Conservation (phyloP, 1,140 invertebrate genomes). For the Caenorhabditis latens region DNA sequence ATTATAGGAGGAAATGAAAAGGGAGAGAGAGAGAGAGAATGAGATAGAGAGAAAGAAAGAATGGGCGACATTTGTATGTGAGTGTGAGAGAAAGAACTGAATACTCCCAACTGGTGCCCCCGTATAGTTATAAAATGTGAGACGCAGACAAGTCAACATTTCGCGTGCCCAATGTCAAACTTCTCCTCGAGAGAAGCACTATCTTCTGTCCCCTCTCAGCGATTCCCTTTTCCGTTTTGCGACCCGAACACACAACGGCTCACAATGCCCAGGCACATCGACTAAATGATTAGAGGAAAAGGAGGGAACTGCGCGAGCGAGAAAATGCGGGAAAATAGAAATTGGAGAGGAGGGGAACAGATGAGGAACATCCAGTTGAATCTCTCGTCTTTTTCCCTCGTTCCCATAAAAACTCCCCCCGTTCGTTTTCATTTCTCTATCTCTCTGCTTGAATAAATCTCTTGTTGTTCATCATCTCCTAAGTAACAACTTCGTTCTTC, state of each 20-base stretch:
- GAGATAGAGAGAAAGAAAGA: not conserved
- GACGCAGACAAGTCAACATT: not conserved
- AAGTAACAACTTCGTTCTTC: too few relatives aligned
- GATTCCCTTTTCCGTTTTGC: not conserved
- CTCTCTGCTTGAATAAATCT: too few relatives aligned
- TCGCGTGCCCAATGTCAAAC: not conserved
- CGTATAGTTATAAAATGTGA: not conserved
- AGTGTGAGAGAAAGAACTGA: too few relatives aligned
- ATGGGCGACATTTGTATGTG: too few relatives aligned
- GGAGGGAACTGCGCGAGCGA: too few relatives aligned
- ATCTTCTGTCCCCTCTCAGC: not conserved
- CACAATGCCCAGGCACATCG: conserved; percentile 41
- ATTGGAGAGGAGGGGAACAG: too few relatives aligned
- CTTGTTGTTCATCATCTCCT: too few relatives aligned
- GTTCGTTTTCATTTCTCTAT: too few relatives aligned
- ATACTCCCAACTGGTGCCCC: too few relatives aligned
- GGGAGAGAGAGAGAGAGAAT: too few relatives aligned
- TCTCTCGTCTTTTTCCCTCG: not conserved
- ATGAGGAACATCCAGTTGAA: not conserved
- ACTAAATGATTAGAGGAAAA: conserved; percentile 22
- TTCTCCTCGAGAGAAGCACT: conserved; percentile 7
- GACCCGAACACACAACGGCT: conserved; percentile 36
- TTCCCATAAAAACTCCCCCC: not conserved
- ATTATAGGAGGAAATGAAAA: not conserved
- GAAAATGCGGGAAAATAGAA: conserved; percentile 5